Evolutionary conservation across 2,113 vertebrate genomes (phyloP), one percentile per base, ranked within the genome.

Genomic region (Oncorhynchus tshawytscha): DNA sequence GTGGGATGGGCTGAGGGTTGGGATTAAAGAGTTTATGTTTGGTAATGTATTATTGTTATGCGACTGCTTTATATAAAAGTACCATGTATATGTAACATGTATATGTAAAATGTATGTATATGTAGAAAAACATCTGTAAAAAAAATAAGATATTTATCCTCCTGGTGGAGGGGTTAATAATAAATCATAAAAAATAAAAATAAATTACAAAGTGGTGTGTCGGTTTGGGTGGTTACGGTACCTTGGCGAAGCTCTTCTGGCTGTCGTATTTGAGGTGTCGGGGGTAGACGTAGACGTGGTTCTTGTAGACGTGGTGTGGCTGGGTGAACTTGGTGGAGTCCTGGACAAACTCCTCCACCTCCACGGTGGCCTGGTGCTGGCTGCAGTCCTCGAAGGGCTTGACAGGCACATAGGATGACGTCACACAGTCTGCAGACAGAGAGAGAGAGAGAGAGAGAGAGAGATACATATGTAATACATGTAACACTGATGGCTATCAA

Each of bases 241-340:
- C 98, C 97, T 99, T 99, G 85, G 94, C 96, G 77, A 99, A 99
- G 84, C 95, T 96, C 89, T 97, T 99, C 92, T 99, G 98, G 84
- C 95, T 95, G 81, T 99, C 98, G 1, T 98, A 99, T 74, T 99
- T 99, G 67, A 99, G 97, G 83, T 99, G 97, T 84, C 93, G 97
- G 39, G 97, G 98, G 79, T 99, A 99, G 29, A 99, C 79, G n/a
- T 99, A 99, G 88, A 99, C 94, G 90, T 99, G 97, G 91, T 99
- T 99, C 90, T 93, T 96, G 91, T 99, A 99, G 16, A 95, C 95
- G 75, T 94, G 92, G 71, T 97, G 95, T 27, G 97, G 97, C 67
- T 94, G 96, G n/a, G 95, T 95, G 76, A 94, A 96, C 90, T 96
- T 98, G 59, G 95, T 95, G 62, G 95, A 94, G 82, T 97, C 96